Evolutionary conservation across 2,113 vertebrate species (phyloP), one percentile per base, ranked within the genome.

Genomic region (Aptenodytes patagonicus): DNA sequence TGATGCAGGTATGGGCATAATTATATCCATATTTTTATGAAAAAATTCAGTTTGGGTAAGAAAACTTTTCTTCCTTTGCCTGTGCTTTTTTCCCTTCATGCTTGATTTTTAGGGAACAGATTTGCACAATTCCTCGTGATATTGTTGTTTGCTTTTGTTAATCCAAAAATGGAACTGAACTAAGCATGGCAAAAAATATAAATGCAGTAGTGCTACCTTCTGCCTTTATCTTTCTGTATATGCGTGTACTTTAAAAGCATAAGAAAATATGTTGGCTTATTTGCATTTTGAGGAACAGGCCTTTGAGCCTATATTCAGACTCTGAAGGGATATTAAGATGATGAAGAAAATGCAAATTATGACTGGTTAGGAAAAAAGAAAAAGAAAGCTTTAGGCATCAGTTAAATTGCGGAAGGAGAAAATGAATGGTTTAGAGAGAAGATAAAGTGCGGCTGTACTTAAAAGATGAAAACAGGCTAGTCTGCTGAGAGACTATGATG

Each of bases 1-100:
- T 93, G 99, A 99, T 93, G 98, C 98, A 99, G 99, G 99, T 99
- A 99, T 98, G 89, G 71, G 61, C 77, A 70, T 81, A 84, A 57
- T 91, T 88, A 68, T 42, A 49, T 29, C 8, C 5, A 3, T 61
- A 44, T 82, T 64, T 95, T 84, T 57, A 61, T 68, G 34, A 32
- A 46, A 91, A 81, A 55, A 40, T 12, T 46, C 19, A 34, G 17
- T 9, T 57, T 38, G 26, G 9, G 5, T 75, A 55, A 46, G 66
- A 64, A 91, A 61, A 65, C 7, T 12, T 76, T 72, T 92, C 28
- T 91, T 96, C 68, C 28, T 89, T 68, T 85, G 21, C 8, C 32
- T 85, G 7, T 82, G 10, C 7, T 57, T 93, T 83, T 88, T 77
- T 55, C 22, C 9, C 7, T 58, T 91, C 10, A 4, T 80, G n/a